Base-by-base conservation (phyloP, 2,113 vertebrate species). In the Cathartes aura region DNA sequence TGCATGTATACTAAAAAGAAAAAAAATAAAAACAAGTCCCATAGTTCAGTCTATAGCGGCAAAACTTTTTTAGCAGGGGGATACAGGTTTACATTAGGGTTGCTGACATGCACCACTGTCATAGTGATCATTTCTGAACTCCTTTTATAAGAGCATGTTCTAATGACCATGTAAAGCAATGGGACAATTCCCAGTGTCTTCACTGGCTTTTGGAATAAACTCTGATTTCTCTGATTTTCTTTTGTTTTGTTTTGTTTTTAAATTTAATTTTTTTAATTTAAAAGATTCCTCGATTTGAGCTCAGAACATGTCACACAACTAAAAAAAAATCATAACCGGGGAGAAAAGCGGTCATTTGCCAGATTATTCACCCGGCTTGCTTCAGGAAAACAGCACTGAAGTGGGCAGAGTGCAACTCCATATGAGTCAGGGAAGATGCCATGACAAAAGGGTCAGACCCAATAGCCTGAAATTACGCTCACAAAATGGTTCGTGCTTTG, bases 1-100 rank as follows among this genome's bases (percentile, higher is more conserved):
- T 95, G 97, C 79, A 96, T 98, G 97, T 97, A 91, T 84, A 81
- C 97, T 92, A 97, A 94, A 95, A 93, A 95, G 84, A 94, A 94
- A 91, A 89, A 97, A 95, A 80, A 75, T 87, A 97, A 96, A 73
- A 94, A 96, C 72, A 97, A 98, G 96, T 98, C 95, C 96, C 98
- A 95, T 92, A 89, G 94, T 97, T 98, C 93, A 97, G 95, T 97
- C 96, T 98, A 96, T 66, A 97, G 95, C 82, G 91, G 97, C 93
- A 87, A 97, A 98, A 96, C 67, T 74, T 80, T 86, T 96, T 96
- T 42, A 97, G 97, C 66, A 38, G 92, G 97, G 95, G 94, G 92
- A 86, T 97, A 88, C 20, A 73, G 62, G 80, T 63, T 95, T 84
- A 70, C 78, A 20, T 73, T 32, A 72, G 82, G 96, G 91, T 83